Evolutionary conservation across 1,140 invertebrate species (phyloP).

Genomic region (Galendromus occidentalis): DNA sequence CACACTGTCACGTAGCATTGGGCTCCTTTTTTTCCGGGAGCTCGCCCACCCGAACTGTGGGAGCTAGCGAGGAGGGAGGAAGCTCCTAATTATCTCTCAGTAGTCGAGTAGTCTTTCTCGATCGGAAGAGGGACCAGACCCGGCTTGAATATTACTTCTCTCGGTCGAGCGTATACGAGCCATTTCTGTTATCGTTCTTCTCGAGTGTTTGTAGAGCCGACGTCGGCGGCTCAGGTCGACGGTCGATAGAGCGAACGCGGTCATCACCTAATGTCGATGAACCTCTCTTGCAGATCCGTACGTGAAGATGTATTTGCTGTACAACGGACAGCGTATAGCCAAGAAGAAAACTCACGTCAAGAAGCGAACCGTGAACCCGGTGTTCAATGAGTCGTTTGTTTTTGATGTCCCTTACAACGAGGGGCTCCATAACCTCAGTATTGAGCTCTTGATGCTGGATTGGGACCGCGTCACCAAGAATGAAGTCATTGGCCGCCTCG

Average conservation of each 20-base stretch:
- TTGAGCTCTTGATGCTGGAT: conserved; percentile 80
- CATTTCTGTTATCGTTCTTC: no score
- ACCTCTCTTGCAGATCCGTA: conserved; percentile 40
- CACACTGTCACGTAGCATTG: no score
- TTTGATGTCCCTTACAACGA: conserved; percentile 46
- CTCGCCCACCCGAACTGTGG: no score
- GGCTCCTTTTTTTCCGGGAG: no score
- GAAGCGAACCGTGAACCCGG: conserved; percentile 86
- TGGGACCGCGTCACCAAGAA: conserved; percentile 96
- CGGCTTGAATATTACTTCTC: no score
- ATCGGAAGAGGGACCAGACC: no score
- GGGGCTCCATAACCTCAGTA: conserved; percentile 63
- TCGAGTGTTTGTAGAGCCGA: no score
- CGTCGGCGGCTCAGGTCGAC: no score
- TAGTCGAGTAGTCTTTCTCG: no score
- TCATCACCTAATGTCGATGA: conserved; percentile 12
- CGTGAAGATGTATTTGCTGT: conserved; percentile 90
- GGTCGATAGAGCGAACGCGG: conserved; percentile 12
- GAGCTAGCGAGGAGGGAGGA: no score
- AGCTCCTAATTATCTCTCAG: no score
- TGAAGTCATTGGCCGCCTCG: conserved; percentile 84
- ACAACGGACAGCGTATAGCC: conserved; percentile 86
- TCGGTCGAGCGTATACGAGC: no score
- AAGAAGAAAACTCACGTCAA: conserved; percentile 99
- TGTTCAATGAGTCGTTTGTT: conserved; percentile 87